A percentile compares a stretch with the other conserved stretches of the same genome.
Evolutionary conservation across 2,113 vertebrate genomes (phyloP).

Genomic region (Petroica traversi): DNA sequence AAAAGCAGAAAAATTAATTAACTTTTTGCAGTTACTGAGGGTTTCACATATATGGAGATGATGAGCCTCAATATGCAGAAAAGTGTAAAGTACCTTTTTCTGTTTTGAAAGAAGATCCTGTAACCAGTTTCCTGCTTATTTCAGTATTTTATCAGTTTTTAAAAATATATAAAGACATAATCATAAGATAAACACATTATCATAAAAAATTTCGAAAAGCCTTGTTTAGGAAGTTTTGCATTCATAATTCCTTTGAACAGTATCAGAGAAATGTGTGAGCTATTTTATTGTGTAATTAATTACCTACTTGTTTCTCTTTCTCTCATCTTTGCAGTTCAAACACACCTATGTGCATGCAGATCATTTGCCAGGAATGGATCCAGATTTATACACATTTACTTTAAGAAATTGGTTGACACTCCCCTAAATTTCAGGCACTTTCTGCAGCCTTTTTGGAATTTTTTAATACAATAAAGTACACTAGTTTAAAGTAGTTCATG

Average conservation of each 20-base stretch:
- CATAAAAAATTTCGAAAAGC: background rate
- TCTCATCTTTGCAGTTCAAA: background rate
- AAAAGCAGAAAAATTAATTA: background rate
- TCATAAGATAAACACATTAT: background rate
- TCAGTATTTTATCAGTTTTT: background rate
- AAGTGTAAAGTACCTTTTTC: background rate
- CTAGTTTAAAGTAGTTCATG: background rate
- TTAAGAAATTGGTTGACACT: background rate
- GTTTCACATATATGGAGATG: background rate
- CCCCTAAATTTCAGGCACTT: background rate
- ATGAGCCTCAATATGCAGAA: background rate
- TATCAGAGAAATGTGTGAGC: background rate
- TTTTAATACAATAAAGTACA: background rate
- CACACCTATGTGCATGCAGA: background rate
- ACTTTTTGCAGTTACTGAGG: background rate
- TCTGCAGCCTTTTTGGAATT: background rate
- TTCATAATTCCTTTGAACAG: background rate
- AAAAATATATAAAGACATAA: fast-evolving
- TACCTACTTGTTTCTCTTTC: background rate
- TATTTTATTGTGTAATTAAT: background rate
- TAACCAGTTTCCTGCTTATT: background rate
- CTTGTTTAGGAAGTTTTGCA: background rate
- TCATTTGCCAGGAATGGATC: background rate
- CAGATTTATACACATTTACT: background rate
- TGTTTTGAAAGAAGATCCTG: background rate